These are phyloP conservation scores for Phenganax stokvisi DNA, from an alignment of 92 coral and sea anemone species.

Conservation along the genomic window DNA sequence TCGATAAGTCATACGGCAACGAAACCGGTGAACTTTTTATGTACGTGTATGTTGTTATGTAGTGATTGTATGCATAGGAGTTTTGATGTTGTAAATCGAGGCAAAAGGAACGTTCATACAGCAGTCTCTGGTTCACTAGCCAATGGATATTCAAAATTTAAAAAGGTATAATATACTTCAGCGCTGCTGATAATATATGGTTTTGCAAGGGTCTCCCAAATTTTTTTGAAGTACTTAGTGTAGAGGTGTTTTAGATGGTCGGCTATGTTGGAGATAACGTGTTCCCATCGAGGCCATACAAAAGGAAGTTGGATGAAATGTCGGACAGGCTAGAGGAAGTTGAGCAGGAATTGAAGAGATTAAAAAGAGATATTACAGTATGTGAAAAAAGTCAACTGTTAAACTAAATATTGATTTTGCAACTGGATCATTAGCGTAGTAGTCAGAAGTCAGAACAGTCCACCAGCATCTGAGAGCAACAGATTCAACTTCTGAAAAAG, in stretches of 20 bases:
- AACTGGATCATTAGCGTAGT: not conserved
- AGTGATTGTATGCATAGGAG: not conserved
- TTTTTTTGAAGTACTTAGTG: no score
- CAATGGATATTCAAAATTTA: constrained; percentile 23
- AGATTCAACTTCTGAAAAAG: no score
- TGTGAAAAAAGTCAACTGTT: not conserved
- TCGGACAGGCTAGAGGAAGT: constrained; percentile 57
- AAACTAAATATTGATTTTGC: not conserved
- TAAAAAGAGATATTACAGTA: constrained; percentile 48
- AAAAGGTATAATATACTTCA: constrained; percentile 13
- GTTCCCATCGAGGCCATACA: constrained; percentile 48
- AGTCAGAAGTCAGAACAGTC: no score
- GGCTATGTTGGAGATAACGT: constrained; percentile 41
- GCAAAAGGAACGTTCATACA: constrained; percentile 19
- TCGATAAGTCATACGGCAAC: constrained; percentile 18
- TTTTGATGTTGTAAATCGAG: constrained; percentile 19
- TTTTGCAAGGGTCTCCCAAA: not conserved
- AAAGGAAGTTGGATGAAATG: constrained; percentile 63
- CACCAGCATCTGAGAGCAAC: no score
- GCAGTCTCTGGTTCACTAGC: constrained; percentile 21
- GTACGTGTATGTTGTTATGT: constrained; percentile 35
- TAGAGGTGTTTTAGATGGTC: not conserved
- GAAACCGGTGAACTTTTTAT: not conserved
- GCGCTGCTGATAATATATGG: not conserved
- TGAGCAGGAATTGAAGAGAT: constrained; percentile 67